These are phyloP conservation scores for Venustaconcha ellipsiformis DNA, from an alignment of 1,140 invertebrate genomes.

Conservation along the genomic window DNA sequence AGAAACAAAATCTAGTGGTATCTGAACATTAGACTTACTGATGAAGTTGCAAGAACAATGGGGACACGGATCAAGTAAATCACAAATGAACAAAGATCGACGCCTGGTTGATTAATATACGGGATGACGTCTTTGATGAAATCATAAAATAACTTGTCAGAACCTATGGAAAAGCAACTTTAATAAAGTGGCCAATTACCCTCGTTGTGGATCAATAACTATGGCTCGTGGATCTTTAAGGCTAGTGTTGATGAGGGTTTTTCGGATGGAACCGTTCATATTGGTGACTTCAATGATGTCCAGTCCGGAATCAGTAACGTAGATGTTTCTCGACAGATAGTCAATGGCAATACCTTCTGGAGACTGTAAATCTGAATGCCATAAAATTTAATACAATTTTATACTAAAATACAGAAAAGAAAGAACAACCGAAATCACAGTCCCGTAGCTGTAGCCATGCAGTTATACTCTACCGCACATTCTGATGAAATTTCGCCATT, in stretches of 20 bases:
- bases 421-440: too few species aligned
- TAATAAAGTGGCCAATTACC: slow-evolving; percentile 73
- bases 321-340: slow-evolving; percentile 91
- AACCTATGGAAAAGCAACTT: neutral
- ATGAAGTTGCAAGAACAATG: neutral
- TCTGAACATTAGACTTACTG: neutral
- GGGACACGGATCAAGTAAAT: neutral
- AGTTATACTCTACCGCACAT: too few species aligned
- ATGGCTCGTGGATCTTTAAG: slow-evolving; percentile 94
- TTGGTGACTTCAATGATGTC: slow-evolving; percentile 91
- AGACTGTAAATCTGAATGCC: slow-evolving; percentile 78
- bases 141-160: slow-evolving; percentile 2
- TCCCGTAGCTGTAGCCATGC: too few species aligned
- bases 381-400: too few species aligned
- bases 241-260: slow-evolving; percentile 81
- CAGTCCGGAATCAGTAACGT: slow-evolving; percentile 95
- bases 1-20: too few species aligned
- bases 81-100: slow-evolving; percentile 2
- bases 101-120: neutral
- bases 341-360: slow-evolving; percentile 93
- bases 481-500: too few species aligned
- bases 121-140: neutral
- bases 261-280: slow-evolving; percentile 80
- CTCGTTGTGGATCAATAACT: slow-evolving; percentile 89
- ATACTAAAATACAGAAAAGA: too few species aligned